phyloP scores from a whole-genome alignment of 2,113 vertebrate genomes.

The Alethe diademata region DNA sequence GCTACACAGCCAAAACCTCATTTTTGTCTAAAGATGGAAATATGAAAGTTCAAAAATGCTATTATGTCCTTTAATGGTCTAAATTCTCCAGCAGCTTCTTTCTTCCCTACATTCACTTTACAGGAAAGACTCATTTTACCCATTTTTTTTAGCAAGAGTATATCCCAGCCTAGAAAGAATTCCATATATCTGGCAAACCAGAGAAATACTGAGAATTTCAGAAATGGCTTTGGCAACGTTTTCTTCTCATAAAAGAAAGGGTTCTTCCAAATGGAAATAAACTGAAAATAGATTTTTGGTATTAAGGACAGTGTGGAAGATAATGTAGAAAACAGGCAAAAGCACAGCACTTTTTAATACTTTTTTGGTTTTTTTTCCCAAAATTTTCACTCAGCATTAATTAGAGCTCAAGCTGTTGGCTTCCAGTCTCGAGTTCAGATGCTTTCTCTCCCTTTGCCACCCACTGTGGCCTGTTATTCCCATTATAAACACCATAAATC shows the following conservation, averaged over 20 bases:
- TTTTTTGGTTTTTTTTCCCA: neutral
- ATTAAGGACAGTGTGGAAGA: neutral
- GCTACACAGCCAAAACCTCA: neutral
- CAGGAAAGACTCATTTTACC: neutral
- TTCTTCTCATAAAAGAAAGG: neutral
- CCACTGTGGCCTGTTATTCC: constrained; percentile 13
- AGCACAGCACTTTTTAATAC: neutral
- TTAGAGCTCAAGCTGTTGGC: constrained; percentile 30
- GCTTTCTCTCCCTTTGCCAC: neutral
- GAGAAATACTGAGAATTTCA: neutral
- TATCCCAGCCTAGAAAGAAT: neutral
- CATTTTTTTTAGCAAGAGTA: neutral
- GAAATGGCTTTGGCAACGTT: neutral
- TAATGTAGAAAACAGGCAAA: neutral
- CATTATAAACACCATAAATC: constrained; percentile 35
- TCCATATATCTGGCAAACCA: neutral
- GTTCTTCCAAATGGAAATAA: neutral
- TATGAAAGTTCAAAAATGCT: neutral
- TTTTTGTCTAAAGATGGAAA: neutral
- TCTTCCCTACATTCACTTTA: neutral
- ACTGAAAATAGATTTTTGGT: neutral
- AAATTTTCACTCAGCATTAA: constrained; percentile 26
- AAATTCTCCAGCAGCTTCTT: neutral
- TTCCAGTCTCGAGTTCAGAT: neutral
- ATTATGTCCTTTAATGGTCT: neutral